A percentile compares a stretch with the other conserved stretches of the same genome.
These are phyloP conservation scores for Argyrosomus japonicus DNA, from an alignment of 2,113 vertebrate genomes.

Conservation along the genomic window DNA sequence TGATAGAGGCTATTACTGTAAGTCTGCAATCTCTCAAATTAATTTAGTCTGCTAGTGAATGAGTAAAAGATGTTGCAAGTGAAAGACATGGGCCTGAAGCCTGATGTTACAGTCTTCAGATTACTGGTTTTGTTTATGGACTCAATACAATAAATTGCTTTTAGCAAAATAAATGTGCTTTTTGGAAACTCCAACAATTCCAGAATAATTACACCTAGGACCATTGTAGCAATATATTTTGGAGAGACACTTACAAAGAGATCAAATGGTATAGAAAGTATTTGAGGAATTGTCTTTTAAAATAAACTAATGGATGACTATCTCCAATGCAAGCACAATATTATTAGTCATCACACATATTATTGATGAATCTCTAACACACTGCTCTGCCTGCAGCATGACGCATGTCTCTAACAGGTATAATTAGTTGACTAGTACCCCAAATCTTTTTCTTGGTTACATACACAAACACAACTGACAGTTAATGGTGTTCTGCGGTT, in stretches of 20 bases:
- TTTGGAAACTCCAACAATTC: neutral
- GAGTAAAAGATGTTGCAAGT: constrained; percentile 32
- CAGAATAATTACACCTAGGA: constrained; percentile 1
- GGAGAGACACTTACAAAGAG: constrained; percentile 14
- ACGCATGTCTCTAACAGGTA: constrained; percentile 37
- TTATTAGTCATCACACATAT: constrained; percentile 18
- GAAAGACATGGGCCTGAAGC: constrained; percentile 12
- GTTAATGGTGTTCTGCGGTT: too few species aligned
- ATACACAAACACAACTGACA: too few species aligned
- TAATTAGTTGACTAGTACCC: constrained; percentile 26
- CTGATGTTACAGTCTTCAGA: constrained; percentile 5
- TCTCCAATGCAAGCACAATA: constrained; percentile 1
- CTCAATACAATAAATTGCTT: constrained; percentile 29
- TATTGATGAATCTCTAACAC: constrained; percentile 29
- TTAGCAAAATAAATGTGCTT: constrained; percentile 27
- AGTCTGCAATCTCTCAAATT: constrained; percentile 15
- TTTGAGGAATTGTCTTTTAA: constrained; percentile 21
- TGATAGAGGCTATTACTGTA: constrained; percentile 32
- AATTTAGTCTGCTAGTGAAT: constrained; percentile 27
- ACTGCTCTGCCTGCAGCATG: constrained; percentile 24
- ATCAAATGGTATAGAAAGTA: neutral
- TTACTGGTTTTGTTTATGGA: constrained; percentile 12
- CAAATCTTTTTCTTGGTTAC: too few species aligned
- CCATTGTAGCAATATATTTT: neutral
- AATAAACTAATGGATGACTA: constrained; percentile 9